Percentiles rank a stretch among this genome's conserved stretches.
Conservation (phyloP, 2,888 invertebrate species). For the Eurytoma californica region DNA sequence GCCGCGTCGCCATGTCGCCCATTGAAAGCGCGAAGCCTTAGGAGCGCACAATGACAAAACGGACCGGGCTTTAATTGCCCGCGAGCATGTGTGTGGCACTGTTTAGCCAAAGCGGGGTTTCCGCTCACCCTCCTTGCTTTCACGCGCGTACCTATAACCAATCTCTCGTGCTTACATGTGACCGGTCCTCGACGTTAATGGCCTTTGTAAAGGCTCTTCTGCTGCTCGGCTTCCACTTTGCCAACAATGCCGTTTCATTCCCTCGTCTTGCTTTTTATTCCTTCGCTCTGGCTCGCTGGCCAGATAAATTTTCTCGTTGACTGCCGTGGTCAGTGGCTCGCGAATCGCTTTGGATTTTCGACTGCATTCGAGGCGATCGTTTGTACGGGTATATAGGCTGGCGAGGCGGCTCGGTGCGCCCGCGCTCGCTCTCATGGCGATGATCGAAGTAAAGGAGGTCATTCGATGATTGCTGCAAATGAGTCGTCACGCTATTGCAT, state of each 20-base stretch:
- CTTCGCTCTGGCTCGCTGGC: background rate
- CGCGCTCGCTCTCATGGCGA: background rate
- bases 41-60: constrained; percentile 58
- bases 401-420: constrained; percentile 6
- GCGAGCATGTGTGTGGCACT: constrained; percentile 55
- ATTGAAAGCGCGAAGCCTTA: constrained; percentile 54
- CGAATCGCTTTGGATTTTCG: too few relatives aligned
- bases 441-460: constrained; percentile 51
- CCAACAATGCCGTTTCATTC: constrained; percentile 3
- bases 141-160: constrained; percentile 25
- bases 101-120: constrained; percentile 64
- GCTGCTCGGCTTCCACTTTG: constrained; percentile 7
- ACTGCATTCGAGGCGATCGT: constrained; percentile 20
- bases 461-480: constrained; percentile 26
- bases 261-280: background rate
- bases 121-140: constrained; percentile 56
- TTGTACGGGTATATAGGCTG: background rate
- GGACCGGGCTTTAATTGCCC: constrained; percentile 63
- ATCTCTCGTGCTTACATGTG: constrained; percentile 3
- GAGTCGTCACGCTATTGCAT: constrained; percentile 55
- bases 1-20: background rate
- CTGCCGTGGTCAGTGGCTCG: too few relatives aligned
- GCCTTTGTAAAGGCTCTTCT: constrained; percentile 37
- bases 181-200: constrained; percentile 21
- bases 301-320: background rate